Percentiles rank a stretch among this genome's conserved stretches.
Conservation (phyloP, 2,888 invertebrate species). For the Lepetodrilus schrolli region DNA sequence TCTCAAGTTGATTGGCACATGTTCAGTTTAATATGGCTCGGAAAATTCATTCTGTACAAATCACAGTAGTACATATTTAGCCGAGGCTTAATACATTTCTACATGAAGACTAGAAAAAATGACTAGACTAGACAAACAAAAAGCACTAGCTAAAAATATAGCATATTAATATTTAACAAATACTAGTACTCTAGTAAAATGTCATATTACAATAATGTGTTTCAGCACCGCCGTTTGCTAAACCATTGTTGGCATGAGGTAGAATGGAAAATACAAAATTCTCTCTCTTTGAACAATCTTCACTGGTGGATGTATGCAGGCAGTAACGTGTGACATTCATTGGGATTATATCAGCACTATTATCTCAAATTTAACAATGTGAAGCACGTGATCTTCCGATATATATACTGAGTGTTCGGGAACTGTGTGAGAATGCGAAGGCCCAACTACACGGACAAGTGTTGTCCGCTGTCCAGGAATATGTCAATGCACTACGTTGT, state of each 20-base stretch:
- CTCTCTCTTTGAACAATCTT: too few species aligned
- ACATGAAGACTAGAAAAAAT: not conserved
- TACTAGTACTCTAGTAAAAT: not conserved
- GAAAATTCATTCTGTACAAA: slow-evolving; percentile 21
- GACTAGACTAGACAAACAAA: slow-evolving; percentile 24
- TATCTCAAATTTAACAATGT: too few species aligned
- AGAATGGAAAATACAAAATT: slow-evolving; percentile 1
- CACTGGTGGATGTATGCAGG: too few species aligned
- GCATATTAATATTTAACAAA: slow-evolving; percentile 19
- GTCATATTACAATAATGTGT: slow-evolving; percentile 13
- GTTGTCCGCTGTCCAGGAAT: too few species aligned
- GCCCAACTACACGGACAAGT: too few species aligned
- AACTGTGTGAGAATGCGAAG: too few species aligned
- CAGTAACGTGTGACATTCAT: too few species aligned
- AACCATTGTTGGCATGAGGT: not conserved
- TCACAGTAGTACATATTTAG: not conserved
- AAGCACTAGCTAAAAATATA: slow-evolving; percentile 25
- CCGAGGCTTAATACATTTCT: not conserved
- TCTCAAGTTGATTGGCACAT: slow-evolving; percentile 15
- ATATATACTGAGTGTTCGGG: too few species aligned
- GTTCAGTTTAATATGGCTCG: not conserved
- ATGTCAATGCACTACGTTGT: not conserved
- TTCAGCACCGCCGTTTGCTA: not conserved
- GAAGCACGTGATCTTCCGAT: too few species aligned
- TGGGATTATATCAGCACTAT: too few species aligned